Percentiles rank a stretch among this genome's conserved stretches.
Evolutionary conservation across 2,797 vertebrate species (phyloP).

Genomic region (Gadopsis bispinosus): DNA sequence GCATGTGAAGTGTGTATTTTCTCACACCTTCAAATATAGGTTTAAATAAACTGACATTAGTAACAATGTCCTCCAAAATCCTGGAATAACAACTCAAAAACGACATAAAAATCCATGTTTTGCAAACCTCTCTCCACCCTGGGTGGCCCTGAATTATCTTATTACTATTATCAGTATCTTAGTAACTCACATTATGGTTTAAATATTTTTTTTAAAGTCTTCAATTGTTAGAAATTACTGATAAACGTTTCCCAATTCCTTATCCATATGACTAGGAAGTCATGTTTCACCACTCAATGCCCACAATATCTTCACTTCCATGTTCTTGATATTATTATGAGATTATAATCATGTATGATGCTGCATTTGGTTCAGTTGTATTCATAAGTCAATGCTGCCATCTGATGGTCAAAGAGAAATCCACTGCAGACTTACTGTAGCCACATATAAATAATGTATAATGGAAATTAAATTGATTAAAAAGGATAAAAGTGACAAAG

Average conservation of each 20-base stretch:
- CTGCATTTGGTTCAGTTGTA: neutral
- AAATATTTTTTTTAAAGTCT: conserved; percentile 4
- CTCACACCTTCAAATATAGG: neutral
- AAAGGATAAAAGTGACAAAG: neutral
- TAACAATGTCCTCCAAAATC: neutral
- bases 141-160: conserved; percentile 6
- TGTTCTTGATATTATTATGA: conserved; percentile 39
- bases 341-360: conserved; percentile 33
- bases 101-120: neutral
- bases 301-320: conserved; percentile 29
- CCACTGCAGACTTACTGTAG: conserved; percentile 6
- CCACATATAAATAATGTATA: neutral
- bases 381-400: conserved; percentile 82
- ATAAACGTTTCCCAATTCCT: conserved; percentile 12
- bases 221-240: neutral
- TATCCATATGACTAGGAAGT: conserved; percentile 16
- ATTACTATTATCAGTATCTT: neutral
- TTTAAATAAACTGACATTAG: conserved; percentile 2
- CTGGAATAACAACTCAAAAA: neutral
- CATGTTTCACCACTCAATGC: conserved; percentile 22
- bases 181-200: neutral
- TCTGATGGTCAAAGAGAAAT: conserved; percentile 71
- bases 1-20: neutral
- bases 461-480: neutral
- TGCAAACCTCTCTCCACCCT: neutral